These are phyloP conservation scores for Triplophysa rosa DNA, from an alignment of 2,113 vertebrate species.

Conservation along the genomic window DNA sequence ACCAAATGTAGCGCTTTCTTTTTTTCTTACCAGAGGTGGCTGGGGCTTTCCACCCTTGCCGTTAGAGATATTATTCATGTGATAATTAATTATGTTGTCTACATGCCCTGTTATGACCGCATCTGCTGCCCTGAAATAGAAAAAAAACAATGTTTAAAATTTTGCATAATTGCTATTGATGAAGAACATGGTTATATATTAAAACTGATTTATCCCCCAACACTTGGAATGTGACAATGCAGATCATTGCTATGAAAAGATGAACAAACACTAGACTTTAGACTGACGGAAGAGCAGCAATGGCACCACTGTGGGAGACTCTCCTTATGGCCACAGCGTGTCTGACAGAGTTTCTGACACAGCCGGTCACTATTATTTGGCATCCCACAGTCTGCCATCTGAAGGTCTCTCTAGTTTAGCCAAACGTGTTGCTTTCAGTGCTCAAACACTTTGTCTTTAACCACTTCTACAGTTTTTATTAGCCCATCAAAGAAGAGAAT, in stretches of 20 bases:
- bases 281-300: conserved; percentile 36
- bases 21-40: conserved; percentile 83
- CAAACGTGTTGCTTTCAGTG: conserved; percentile 25
- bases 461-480: background rate
- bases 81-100: conserved; percentile 96
- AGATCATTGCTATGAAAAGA: background rate
- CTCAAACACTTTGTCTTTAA: conserved; percentile 10
- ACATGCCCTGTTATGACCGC: conserved; percentile 94
- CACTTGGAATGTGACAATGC: no score
- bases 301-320: conserved; percentile 35
- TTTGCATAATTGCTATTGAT: conserved; percentile 3
- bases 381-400: conserved; percentile 41
- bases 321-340: conserved; percentile 37
- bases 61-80: conserved; percentile 97
- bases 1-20: background rate
- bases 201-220: no score
- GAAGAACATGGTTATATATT: background rate
- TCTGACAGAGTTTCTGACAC: conserved; percentile 26
- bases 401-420: conserved; percentile 29
- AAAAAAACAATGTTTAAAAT: conserved; percentile 53
- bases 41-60: conserved; percentile 90
- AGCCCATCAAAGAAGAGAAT: background rate
- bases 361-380: conserved; percentile 35
- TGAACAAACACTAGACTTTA: conserved; percentile 6
- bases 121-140: conserved; percentile 89